Evolutionary conservation across 2,888 invertebrate genomes (phyloP).

Genomic region (Dichetophora obliterata): DNA sequence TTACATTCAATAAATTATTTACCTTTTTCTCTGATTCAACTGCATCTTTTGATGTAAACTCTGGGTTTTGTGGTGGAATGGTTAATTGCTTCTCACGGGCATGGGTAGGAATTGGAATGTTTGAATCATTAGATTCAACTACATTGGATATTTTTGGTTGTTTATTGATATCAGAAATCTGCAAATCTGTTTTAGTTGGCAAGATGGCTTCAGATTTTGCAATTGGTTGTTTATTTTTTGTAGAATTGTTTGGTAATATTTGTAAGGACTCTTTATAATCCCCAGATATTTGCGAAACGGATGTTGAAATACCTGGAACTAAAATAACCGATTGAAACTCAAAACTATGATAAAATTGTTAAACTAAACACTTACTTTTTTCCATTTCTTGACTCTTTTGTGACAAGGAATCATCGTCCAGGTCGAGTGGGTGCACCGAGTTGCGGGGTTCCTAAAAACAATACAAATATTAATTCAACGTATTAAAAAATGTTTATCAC

Average conservation of each 20-base stretch:
- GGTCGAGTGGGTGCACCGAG: slow-evolving; percentile 89
- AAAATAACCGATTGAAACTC: slow-evolving; percentile 9
- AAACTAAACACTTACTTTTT: slow-evolving; percentile 71
- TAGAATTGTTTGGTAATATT: slow-evolving; percentile 10
- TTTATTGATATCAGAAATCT: not conserved
- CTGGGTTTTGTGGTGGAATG: slow-evolving; percentile 32
- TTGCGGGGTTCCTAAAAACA: slow-evolving; percentile 84
- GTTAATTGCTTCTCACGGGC: slow-evolving; percentile 32
- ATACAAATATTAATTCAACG: not conserved
- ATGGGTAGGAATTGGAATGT: slow-evolving; percentile 44
- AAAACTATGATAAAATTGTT: not conserved
- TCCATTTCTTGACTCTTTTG: slow-evolving; percentile 87
- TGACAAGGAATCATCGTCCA: slow-evolving; percentile 92
- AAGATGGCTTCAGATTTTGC: slow-evolving; percentile 17
- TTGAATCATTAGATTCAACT: slow-evolving; percentile 44
- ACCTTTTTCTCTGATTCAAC: slow-evolving; percentile 67
- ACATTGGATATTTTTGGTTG: slow-evolving; percentile 20
- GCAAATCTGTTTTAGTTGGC: not conserved
- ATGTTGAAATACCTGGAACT: slow-evolving; percentile 70
- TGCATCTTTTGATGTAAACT: slow-evolving; percentile 31
- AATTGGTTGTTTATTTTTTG: slow-evolving; percentile 38
- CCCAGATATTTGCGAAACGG: slow-evolving; percentile 59
- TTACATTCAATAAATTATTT: slow-evolving; percentile 21
- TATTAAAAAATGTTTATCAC: not conserved
- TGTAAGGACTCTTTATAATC: slow-evolving; percentile 63